These are phyloP conservation scores for Ornithoptera priamus DNA, from an alignment of 2,888 invertebrate species.

Conservation along the genomic window DNA sequence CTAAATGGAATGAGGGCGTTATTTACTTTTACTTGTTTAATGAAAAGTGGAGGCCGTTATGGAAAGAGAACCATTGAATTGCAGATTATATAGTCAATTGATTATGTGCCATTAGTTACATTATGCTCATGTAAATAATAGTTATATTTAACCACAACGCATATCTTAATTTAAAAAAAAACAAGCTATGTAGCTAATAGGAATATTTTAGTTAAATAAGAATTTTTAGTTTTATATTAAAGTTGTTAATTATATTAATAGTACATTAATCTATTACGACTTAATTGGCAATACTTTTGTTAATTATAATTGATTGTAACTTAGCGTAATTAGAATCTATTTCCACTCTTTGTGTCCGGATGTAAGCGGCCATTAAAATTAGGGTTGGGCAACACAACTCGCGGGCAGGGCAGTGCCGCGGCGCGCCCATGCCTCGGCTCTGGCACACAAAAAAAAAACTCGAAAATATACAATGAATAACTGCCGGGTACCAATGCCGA, in stretches of 20 bases:
- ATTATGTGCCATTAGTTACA: background rate
- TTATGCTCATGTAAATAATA: background rate
- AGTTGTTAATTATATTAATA: no score
- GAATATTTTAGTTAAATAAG: no score
- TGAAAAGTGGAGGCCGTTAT: background rate
- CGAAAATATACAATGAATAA: conserved; percentile 64
- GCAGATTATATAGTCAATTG: background rate
- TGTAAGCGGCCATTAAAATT: conserved; percentile 80
- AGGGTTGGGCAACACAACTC: conserved; percentile 75
- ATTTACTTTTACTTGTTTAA: conserved; percentile 18
- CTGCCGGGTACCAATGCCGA: conserved; percentile 65
- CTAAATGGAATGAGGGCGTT: conserved; percentile 23
- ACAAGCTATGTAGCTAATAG: no score
- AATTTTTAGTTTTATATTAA: no score
- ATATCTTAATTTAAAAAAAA: no score
- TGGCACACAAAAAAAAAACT: conserved; percentile 58
- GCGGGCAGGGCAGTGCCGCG: conserved; percentile 73
- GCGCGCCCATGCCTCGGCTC: conserved; percentile 59
- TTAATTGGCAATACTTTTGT: background rate
- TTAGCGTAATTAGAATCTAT: conserved; percentile 38
- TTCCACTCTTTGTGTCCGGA: conserved; percentile 70
- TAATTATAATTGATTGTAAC: conserved; percentile 13
- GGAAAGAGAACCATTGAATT: background rate
- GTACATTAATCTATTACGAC: no score
- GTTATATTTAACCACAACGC: background rate